Conservation (phyloP, 2,888 invertebrate genomes). For the Tricholauxania praeusta region DNA sequence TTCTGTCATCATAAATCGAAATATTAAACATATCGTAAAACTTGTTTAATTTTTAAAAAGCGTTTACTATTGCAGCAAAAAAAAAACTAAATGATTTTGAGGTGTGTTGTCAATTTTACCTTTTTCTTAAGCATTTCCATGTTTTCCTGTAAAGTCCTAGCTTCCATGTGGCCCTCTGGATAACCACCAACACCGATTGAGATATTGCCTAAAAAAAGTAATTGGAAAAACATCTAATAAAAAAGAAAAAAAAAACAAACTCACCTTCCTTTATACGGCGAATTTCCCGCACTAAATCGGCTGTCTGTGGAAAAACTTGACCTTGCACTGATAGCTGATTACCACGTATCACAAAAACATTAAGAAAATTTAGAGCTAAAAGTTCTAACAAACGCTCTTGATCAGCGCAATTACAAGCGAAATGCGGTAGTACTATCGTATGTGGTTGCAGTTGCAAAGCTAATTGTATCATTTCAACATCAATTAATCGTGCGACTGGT, state of each 20-base stretch:
- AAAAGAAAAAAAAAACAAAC: slow-evolving; percentile 18
- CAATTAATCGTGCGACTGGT: slow-evolving; percentile 45
- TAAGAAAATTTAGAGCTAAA: slow-evolving; percentile 54
- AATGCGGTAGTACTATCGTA: slow-evolving; percentile 58
- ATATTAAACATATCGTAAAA: no score
- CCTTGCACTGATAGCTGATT: slow-evolving; percentile 49
- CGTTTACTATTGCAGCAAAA: no score
- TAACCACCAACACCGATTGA: slow-evolving; percentile 87
- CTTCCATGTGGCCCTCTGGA: slow-evolving; percentile 79
- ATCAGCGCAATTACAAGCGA: slow-evolving; percentile 54
- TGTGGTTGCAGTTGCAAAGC: slow-evolving; percentile 47
- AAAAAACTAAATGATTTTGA: no score
- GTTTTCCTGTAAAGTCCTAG: slow-evolving; percentile 72
- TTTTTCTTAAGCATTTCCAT: slow-evolving; percentile 79
- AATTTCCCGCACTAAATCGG: slow-evolving; percentile 55
- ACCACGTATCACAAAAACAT: slow-evolving; percentile 61
- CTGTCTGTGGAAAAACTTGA: slow-evolving; percentile 53
- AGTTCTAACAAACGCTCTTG: slow-evolving; percentile 53
- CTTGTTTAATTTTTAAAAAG: no score
- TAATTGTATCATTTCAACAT: slow-evolving; percentile 53
- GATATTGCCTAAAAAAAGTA: slow-evolving; percentile 64
- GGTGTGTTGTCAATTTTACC: slow-evolving; percentile 54
- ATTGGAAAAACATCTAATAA: not conserved
- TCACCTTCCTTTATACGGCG: slow-evolving; percentile 54
- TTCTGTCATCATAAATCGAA: no score